Base-by-base conservation (phyloP, 1,140 invertebrate species). In the Colletes latitarsis region DNA sequence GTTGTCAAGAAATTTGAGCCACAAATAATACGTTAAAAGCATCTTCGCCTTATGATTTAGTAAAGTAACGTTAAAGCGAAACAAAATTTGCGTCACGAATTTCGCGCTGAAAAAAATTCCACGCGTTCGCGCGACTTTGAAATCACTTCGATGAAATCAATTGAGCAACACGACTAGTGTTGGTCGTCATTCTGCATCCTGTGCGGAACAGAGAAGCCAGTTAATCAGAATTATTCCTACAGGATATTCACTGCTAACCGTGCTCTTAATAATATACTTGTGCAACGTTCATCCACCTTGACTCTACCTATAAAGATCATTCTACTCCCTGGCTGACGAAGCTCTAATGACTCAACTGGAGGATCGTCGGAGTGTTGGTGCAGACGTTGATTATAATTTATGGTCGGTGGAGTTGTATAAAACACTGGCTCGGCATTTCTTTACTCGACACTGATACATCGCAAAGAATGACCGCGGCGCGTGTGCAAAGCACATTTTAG, bases 301-400 rank as follows among this genome's bases (percentile, higher is more conserved):
- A 66, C 49, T 72, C 41, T 30, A 17, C 43, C 15, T 12, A 12
- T 19, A 46, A 12, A 41, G 14, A 43, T 53, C 52, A 12, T 21
- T 9, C 58, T 57, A 62, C 72, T 77, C 70, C 52, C 76, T 55
- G 67, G 75, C 66, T 55, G 82, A 70, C 80, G 53, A 80, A 68
- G 67, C 78, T 84, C 77, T 90, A 92, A 90, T 87, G 87, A 89
- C 84, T 76, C 76, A 73, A 49, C 62, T 63, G 82, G 58, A 88
- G 82, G 83, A 89, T 91, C 88, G 88, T 85, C 78, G 79, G 87
- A 84, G 82, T 86, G 86, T 89, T 88, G 78, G 81, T 85, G 81
- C 79, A 64, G 88, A 90, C 89, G 85, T 84, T 92, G 91, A 92
- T 92, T 92, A 91, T 91, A 89, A 92, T 92, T 91, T 92, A 92